Conservation (phyloP, 2,888 invertebrate species). For the Eupeodes luniger region DNA sequence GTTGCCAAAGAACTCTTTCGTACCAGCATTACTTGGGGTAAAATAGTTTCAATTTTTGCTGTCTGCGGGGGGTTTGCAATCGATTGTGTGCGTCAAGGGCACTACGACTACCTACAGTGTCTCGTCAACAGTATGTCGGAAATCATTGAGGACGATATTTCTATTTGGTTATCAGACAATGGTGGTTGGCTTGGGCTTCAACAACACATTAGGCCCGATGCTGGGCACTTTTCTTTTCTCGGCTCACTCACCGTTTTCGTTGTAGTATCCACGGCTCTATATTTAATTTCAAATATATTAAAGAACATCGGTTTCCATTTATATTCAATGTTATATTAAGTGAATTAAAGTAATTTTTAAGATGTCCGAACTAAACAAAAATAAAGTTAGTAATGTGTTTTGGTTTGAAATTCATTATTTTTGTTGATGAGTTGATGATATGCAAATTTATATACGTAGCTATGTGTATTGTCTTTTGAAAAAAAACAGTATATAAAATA, state of each 20-base stretch:
- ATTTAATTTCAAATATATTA: constrained; percentile 81
- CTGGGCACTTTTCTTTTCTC: constrained; percentile 81
- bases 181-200: constrained; percentile 90
- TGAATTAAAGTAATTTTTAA: not conserved
- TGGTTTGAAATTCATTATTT: too few relatives aligned
- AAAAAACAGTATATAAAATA: too few relatives aligned
- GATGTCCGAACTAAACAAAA: not conserved
- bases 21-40: constrained; percentile 90
- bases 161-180: constrained; percentile 91
- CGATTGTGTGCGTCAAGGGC: constrained; percentile 90
- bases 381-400: not conserved
- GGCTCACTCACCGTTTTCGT: constrained; percentile 83
- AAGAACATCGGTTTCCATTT: constrained; percentile 82
- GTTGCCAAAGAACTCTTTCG: constrained; percentile 90
- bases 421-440: too few relatives aligned
- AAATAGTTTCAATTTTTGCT: constrained; percentile 91
- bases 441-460: too few relatives aligned
- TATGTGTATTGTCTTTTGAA: too few relatives aligned
- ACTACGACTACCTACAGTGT: constrained; percentile 91
- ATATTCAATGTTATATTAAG: constrained; percentile 83
- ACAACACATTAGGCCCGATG: constrained; percentile 81
- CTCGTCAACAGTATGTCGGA: constrained; percentile 91
- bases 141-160: constrained; percentile 88
- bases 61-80: constrained; percentile 93
- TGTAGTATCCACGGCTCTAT: constrained; percentile 81